These are phyloP conservation scores for Pherbina coryleti DNA, from an alignment of 2,888 invertebrate genomes.

Conservation along the genomic window DNA sequence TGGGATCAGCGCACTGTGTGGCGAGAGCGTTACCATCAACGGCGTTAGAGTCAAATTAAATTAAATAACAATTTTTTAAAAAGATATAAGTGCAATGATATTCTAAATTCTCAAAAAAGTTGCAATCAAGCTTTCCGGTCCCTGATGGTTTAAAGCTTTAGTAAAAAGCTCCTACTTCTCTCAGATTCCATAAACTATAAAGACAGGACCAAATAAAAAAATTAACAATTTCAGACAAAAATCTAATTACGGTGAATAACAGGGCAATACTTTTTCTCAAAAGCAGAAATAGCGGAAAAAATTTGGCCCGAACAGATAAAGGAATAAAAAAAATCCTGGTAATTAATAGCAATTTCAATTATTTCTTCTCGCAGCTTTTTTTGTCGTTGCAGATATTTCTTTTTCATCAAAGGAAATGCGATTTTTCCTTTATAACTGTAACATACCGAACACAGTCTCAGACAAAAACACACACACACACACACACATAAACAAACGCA, in stretches of 20 bases:
- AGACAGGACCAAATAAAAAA: background rate
- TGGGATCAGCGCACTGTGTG: too few relatives aligned
- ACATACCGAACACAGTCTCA: background rate
- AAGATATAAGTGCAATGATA: too few relatives aligned
- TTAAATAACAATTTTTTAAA: too few relatives aligned
- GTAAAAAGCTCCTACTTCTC: too few relatives aligned
- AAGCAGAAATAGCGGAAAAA: background rate
- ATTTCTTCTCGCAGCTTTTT: constrained; percentile 6
- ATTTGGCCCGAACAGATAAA: too few relatives aligned
- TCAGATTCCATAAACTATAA: background rate
- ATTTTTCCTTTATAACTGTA: too few relatives aligned
- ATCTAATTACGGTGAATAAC: constrained; percentile 15
- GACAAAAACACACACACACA: background rate
- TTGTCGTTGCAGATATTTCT: background rate
- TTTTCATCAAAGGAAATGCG: background rate
- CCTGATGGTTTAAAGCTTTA: background rate
- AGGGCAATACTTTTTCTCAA: background rate
- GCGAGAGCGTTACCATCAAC: too few relatives aligned
- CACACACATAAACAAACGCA: background rate
- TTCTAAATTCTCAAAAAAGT: too few relatives aligned
- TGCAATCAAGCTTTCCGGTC: too few relatives aligned
- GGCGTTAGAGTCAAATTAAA: too few relatives aligned
- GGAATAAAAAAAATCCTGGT: background rate
- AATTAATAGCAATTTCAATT: constrained; percentile 26
- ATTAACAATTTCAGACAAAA: background rate